These are phyloP conservation scores for Trissolcus japonicus DNA, from an alignment of 2,888 invertebrate species.

Conservation along the genomic window DNA sequence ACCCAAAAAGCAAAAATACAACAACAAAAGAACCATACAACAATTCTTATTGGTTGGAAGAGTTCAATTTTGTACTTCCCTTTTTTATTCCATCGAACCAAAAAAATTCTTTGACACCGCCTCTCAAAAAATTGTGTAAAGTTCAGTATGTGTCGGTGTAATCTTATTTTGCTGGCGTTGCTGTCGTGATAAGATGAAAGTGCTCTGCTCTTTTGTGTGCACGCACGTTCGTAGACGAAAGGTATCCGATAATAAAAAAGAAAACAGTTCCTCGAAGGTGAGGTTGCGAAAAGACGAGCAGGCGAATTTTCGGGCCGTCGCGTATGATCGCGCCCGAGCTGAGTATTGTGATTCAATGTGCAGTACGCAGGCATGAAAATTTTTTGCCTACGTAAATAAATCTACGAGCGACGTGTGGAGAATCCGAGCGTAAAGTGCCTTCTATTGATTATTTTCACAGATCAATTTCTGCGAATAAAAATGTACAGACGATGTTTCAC, in stretches of 20 bases:
- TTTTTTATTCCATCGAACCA: too few species aligned
- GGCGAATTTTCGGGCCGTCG: constrained; percentile 19
- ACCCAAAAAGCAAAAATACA: too few species aligned
- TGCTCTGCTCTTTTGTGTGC: constrained; percentile 45
- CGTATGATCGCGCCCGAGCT: constrained; percentile 40
- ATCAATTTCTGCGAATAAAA: constrained; percentile 10
- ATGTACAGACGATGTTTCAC: too few species aligned
- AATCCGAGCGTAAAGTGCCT: constrained; percentile 27
- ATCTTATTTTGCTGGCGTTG: constrained; percentile 52
- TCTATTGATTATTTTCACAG: constrained; percentile 24
- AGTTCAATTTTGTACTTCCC: too few species aligned
- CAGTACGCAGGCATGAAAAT: constrained; percentile 41
- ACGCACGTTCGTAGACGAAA: constrained; percentile 52
- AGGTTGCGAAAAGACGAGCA: constrained; percentile 28
- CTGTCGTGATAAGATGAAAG: constrained; percentile 50
- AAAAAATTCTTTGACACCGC: constrained; percentile 18
- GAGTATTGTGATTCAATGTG: constrained; percentile 53
- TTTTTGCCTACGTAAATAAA: constrained; percentile 36
- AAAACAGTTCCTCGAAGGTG: constrained; percentile 33
- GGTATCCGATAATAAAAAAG: constrained; percentile 48
- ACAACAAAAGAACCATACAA: too few species aligned
- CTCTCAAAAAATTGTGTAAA: constrained; percentile 29
- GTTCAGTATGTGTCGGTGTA: constrained; percentile 29
- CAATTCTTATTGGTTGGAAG: too few species aligned
- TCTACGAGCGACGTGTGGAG: constrained; percentile 31